phyloP scores from a whole-genome alignment of 1,140 invertebrate species.

The Lithobius niger region DNA sequence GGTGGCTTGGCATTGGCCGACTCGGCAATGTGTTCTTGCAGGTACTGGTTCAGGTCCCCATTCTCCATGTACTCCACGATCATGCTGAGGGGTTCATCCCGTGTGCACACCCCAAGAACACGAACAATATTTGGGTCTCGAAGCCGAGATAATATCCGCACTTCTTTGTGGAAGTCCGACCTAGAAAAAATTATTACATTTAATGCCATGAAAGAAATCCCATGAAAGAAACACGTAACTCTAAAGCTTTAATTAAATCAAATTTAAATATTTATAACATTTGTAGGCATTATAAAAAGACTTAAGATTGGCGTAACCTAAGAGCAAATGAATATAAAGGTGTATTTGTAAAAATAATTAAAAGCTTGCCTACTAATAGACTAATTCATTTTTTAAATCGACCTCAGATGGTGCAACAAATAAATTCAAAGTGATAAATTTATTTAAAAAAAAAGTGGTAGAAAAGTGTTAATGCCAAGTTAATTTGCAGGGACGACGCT shows the following conservation, averaged over 20 bases:
- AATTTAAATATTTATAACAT: no score
- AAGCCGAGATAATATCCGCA: conserved; percentile 68
- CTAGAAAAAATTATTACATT: conserved; percentile 37
- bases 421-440: no score
- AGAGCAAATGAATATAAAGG: no score
- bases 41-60: conserved; percentile 77
- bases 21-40: conserved; percentile 61
- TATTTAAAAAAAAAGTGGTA: no score
- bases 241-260: conserved; percentile 13
- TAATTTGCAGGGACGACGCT: no score
- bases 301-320: no score
- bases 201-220: neutral
- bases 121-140: conserved; percentile 74
- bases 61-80: conserved; percentile 82
- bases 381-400: no score
- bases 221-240: conserved; percentile 18
- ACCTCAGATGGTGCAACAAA: no score
- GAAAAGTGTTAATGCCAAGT: no score
- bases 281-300: no score
- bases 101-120: conserved; percentile 69
- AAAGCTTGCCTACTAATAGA: no score
- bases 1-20: conserved; percentile 41
- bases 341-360: no score
- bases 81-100: conserved; percentile 67
- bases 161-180: conserved; percentile 76